These are phyloP conservation scores for Blastomussa wellsi DNA, from an alignment of 92 coral and sea anemone species.

Conservation along the genomic window DNA sequence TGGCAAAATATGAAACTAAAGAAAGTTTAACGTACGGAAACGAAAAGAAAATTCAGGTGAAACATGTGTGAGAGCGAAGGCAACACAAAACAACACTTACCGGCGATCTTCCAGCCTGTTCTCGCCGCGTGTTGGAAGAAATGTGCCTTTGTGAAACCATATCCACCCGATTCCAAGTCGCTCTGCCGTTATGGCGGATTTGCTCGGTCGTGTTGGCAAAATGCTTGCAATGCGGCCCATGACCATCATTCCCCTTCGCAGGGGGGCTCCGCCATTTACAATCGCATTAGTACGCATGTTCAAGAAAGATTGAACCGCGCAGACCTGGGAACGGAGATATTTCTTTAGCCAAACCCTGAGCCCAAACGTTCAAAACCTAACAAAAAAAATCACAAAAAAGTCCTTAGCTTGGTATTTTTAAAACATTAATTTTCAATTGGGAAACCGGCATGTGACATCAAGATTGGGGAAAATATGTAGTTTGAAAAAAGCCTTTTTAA, in stretches of 20 bases:
- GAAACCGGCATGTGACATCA: no score
- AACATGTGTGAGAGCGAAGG: slow-evolving; percentile 70
- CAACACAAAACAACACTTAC: slow-evolving; percentile 68
- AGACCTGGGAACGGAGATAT: slow-evolving; percentile 27
- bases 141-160: slow-evolving; percentile 75
- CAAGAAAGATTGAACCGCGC: neutral
- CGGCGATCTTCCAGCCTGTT: slow-evolving; percentile 72
- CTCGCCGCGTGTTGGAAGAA: slow-evolving; percentile 55
- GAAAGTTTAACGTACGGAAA: slow-evolving; percentile 63
- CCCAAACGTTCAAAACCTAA: no score
- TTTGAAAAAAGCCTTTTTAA: no score
- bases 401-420: no score
- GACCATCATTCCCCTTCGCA: slow-evolving; percentile 99
- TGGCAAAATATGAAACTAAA: slow-evolving; percentile 45
- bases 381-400: no score
- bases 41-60: slow-evolving; percentile 48
- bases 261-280: slow-evolving; percentile 99
- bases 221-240: slow-evolving; percentile 99
- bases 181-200: slow-evolving; percentile 98
- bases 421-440: no score
- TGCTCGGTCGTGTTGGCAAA: slow-evolving; percentile 96
- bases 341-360: no score
- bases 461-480: no score
- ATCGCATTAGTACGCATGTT: slow-evolving; percentile 43
- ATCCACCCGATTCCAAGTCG: slow-evolving; percentile 84